A percentile compares a stretch with the other conserved stretches of the same genome.
phyloP scores from a whole-genome alignment of 2,888 invertebrate genomes.

The Andrena bicolor region DNA sequence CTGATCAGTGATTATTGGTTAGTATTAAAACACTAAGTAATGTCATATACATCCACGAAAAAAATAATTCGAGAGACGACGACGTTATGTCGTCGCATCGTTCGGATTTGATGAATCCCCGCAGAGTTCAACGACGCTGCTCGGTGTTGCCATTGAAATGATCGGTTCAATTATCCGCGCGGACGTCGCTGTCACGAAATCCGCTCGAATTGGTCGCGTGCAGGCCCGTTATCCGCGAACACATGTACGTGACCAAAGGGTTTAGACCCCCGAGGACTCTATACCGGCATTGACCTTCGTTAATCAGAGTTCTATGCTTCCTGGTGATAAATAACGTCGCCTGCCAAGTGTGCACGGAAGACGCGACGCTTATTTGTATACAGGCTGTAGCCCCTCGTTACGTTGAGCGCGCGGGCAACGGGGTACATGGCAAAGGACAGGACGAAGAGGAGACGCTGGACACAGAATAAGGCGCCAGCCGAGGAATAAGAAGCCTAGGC shows the following conservation, averaged over 20 bases:
- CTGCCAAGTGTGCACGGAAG: constrained; percentile 73
- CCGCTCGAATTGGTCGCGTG: constrained; percentile 38
- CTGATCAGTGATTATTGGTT: no score
- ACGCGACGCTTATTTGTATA: constrained; percentile 80
- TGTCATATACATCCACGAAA: no score
- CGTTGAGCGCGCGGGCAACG: constrained; percentile 62
- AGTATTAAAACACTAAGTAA: no score
- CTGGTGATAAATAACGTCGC: constrained; percentile 83
- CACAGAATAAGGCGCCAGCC: constrained; percentile 24
- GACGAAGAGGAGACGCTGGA: constrained; percentile 22
- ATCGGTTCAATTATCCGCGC: constrained; percentile 44
- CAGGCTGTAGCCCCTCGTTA: constrained; percentile 72
- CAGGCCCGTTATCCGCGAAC: constrained; percentile 43
- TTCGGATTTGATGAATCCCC: constrained; percentile 11
- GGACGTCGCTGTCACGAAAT: constrained; percentile 46
- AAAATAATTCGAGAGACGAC: no score
- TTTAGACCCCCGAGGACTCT: constrained; percentile 56
- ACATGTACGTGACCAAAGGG: constrained; percentile 46
- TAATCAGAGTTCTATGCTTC: constrained; percentile 82
- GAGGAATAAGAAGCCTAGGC: constrained; percentile 26
- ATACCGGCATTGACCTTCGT: constrained; percentile 80
- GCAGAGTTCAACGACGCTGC: constrained; percentile 22
- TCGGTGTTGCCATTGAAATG: neutral
- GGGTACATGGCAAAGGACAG: constrained; percentile 45
- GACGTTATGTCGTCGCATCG: neutral